A percentile compares a stretch with the other conserved stretches of the same genome.
phyloP scores from a whole-genome alignment of 2,113 vertebrate species.

The Pagrus major region DNA sequence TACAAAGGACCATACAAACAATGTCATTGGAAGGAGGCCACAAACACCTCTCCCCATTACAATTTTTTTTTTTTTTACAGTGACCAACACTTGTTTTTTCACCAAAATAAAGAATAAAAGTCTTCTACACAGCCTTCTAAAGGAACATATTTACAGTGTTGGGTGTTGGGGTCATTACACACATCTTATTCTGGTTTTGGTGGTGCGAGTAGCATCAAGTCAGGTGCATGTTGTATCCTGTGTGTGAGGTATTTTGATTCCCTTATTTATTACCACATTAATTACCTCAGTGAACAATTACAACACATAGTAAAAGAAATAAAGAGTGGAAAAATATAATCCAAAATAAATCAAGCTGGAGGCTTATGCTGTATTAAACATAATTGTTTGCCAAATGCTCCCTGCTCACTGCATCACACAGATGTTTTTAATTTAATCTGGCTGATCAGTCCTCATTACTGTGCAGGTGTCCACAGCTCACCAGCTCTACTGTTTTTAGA shows the following conservation, averaged over 20 bases:
- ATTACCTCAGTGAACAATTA: background rate
- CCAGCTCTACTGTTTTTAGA: background rate
- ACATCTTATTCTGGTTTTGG: background rate
- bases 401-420: background rate
- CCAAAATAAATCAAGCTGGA: background rate
- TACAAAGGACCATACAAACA: conserved; percentile 5
- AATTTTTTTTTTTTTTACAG: conserved; percentile 16
- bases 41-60: background rate
- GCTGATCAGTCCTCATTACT: background rate
- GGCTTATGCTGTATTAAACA: background rate
- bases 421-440: background rate
- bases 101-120: conserved; percentile 25
- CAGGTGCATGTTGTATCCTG: background rate
- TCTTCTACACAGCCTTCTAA: background rate
- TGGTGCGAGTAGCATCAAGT: background rate
- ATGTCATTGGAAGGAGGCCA: background rate
- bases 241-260: background rate
- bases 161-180: background rate
- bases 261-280: background rate
- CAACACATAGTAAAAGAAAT: background rate
- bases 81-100: conserved; percentile 1
- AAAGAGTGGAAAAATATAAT: background rate
- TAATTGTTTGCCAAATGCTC: background rate
- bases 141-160: background rate
- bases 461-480: background rate